Percentiles rank a stretch among this genome's conserved stretches.
These are phyloP conservation scores for Eulemur albifrons DNA, from an alignment of 2,797 vertebrate genomes.

Conservation along the genomic window DNA sequence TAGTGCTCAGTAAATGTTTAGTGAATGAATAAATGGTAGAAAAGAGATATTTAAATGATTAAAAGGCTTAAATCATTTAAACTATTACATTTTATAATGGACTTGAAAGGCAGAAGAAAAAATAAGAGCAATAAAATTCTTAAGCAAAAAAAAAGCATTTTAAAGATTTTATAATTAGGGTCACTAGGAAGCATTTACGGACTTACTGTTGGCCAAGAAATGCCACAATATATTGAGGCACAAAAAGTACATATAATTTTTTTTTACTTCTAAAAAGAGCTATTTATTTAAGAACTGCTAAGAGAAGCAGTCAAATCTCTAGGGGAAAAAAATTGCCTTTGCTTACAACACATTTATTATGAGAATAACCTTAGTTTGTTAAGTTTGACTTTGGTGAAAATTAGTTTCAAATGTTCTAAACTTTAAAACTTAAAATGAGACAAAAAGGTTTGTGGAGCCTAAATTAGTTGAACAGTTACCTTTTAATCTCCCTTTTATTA, in stretches of 20 bases:
- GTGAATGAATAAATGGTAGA: background rate
- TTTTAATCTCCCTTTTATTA: background rate
- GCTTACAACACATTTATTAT: background rate
- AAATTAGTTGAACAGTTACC: background rate
- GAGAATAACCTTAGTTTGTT: slow-evolving; percentile 4
- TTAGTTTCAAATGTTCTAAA: slow-evolving; percentile 17
- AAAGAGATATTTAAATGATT: background rate
- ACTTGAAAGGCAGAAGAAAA: background rate
- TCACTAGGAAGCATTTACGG: background rate
- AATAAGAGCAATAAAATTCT: background rate
- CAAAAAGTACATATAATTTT: background rate
- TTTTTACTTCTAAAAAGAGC: slow-evolving; percentile 1
- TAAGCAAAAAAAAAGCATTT: background rate
- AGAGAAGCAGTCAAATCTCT: background rate
- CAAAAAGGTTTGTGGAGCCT: background rate
- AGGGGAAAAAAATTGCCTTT: background rate
- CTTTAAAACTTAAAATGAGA: slow-evolving; percentile 16
- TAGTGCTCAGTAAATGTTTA: background rate
- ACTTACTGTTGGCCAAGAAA: background rate
- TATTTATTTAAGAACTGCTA: background rate
- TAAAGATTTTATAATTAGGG: background rate
- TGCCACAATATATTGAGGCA: background rate
- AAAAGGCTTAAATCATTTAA: background rate
- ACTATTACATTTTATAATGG: background rate
- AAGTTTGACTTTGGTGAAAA: slow-evolving; percentile 56